phyloP scores from a whole-genome alignment of 2,797 vertebrate species.

The Dicrostonyx torquatus region DNA sequence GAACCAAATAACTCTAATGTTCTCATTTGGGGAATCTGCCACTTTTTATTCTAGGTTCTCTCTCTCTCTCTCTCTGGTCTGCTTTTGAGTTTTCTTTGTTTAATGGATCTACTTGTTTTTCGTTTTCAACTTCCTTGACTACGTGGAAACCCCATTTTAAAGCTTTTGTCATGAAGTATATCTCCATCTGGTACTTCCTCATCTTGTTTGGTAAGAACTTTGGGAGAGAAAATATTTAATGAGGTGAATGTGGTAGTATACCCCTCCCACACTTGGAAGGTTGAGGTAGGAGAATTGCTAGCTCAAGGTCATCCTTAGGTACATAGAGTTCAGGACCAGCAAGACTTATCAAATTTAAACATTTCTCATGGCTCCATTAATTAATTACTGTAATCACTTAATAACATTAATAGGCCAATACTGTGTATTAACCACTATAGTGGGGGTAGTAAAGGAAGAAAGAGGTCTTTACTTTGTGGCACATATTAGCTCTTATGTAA shows the following conservation, averaged over 20 bases:
- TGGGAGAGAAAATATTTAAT: background rate
- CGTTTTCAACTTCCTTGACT: background rate
- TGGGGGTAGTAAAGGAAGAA: background rate
- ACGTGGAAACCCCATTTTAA: background rate
- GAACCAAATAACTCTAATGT: background rate
- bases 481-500: background rate
- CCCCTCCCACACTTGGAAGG: background rate
- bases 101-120: background rate
- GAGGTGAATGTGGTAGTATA: background rate
- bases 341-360: background rate
- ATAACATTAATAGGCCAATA: slow-evolving; percentile 2
- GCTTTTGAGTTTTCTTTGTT: slow-evolving; percentile 11
- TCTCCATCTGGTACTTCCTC: background rate
- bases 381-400: slow-evolving; percentile 31
- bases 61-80: background rate
- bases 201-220: background rate
- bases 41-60: slow-evolving; percentile 22
- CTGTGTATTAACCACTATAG: background rate
- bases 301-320: background rate
- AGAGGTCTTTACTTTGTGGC: slow-evolving; percentile 25
- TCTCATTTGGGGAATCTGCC: background rate
- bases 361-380: slow-evolving; percentile 28
- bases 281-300: background rate
- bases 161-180: background rate
- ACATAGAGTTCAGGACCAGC: background rate